phyloP scores from a whole-genome alignment of 2,888 invertebrate species.

The Cephus spinipes region DNA sequence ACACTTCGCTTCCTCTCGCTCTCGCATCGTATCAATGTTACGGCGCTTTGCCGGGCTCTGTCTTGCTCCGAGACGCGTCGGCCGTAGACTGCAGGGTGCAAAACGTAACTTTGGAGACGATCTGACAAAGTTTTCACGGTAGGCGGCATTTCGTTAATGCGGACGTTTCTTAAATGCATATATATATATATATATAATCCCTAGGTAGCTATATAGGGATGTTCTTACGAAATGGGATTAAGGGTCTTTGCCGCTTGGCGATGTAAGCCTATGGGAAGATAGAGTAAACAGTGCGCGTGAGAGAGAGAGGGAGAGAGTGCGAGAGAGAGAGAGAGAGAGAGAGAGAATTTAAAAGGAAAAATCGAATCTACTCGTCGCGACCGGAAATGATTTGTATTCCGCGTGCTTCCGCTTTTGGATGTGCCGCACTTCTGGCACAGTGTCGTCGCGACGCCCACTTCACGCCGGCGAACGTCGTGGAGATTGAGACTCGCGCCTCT shows the following conservation, averaged over 20 bases:
- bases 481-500: neutral
- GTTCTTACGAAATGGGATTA: neutral
- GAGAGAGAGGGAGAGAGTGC: no score
- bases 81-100: neutral
- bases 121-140: neutral
- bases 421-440: neutral
- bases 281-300: neutral
- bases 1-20: neutral
- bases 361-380: conserved; percentile 8
- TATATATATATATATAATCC: no score
- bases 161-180: neutral
- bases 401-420: neutral
- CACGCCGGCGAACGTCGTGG: neutral
- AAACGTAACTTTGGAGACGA: neutral
- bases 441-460: neutral
- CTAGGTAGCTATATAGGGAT: neutral
- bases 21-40: neutral
- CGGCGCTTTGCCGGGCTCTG: neutral
- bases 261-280: neutral
- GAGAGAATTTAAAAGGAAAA: neutral
- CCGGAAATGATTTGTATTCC: conserved; percentile 51
- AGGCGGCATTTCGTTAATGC: neutral
- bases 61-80: no score
- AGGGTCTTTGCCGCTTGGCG: neutral
- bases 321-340: neutral